Conservation (phyloP, 2,113 vertebrate genomes). For the Pseudolaguvia tuberculata region DNA sequence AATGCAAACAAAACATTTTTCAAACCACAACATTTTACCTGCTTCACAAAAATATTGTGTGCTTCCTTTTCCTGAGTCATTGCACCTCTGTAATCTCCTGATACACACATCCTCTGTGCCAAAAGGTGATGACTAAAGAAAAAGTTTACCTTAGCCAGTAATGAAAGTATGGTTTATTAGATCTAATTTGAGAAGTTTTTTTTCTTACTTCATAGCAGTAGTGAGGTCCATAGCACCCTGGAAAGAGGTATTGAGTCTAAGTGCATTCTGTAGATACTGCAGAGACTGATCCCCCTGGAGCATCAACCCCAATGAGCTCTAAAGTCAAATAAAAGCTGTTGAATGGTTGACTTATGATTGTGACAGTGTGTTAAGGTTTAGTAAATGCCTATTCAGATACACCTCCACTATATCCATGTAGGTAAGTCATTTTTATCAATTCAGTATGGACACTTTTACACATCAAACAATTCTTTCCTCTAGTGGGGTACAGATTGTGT, state of each 20-base stretch:
- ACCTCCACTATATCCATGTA: too few species aligned
- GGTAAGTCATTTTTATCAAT: too few species aligned
- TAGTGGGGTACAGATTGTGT: too few species aligned
- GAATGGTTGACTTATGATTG: neutral
- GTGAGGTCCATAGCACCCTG: conserved; percentile 62
- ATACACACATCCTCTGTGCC: conserved; percentile 70
- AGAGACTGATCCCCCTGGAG: conserved; percentile 63
- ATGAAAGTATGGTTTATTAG: neutral
- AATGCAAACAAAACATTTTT: too few species aligned
- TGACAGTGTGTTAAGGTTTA: neutral
- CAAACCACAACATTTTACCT: conserved; percentile 57
- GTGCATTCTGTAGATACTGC: conserved; percentile 68
- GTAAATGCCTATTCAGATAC: too few species aligned
- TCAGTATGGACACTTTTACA: too few species aligned
- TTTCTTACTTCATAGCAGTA: conserved; percentile 69
- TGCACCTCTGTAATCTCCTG: conserved; percentile 72
- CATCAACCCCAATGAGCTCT: conserved; percentile 74
- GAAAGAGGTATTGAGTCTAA: conserved; percentile 70
- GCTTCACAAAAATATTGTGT: conserved; percentile 63
- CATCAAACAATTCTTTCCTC: too few species aligned
- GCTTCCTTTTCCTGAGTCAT: conserved; percentile 76
- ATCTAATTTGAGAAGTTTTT: neutral
- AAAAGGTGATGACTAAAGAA: conserved; percentile 70
- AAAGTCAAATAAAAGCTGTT: conserved; percentile 10
- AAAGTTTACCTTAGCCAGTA: neutral